Percentiles rank a stretch among this genome's conserved stretches.
phyloP scores from a whole-genome alignment of 1,140 invertebrate species.

The Bombyx mori region DNA sequence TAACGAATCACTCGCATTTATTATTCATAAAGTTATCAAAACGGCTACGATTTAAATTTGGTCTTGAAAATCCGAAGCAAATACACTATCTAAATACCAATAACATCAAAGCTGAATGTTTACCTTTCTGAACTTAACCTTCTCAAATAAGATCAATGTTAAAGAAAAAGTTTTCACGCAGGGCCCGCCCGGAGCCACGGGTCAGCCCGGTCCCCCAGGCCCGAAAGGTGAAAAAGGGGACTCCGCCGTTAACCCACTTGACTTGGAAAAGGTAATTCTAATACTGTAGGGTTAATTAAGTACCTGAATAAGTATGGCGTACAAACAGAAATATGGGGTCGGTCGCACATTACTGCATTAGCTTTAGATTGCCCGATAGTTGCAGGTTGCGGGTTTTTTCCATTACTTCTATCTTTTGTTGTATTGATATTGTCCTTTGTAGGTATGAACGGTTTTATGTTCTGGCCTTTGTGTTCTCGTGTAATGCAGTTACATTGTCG shows the following conservation, averaged over 20 bases:
- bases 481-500: too few relatives aligned
- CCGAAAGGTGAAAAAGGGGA: slow-evolving; percentile 85
- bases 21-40: too few relatives aligned
- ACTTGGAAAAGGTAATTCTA: slow-evolving; percentile 56
- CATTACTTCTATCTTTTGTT: slow-evolving; percentile 10
- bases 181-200: slow-evolving; percentile 80
- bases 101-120: too few relatives aligned
- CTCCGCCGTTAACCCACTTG: slow-evolving; percentile 46
- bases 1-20: too few relatives aligned
- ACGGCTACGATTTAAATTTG: too few relatives aligned
- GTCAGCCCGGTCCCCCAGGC: slow-evolving; percentile 73
- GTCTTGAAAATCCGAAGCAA: too few relatives aligned
- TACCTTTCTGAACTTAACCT: too few relatives aligned
- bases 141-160: too few relatives aligned
- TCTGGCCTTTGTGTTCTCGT: too few relatives aligned
- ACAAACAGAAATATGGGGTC: not conserved
- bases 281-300: slow-evolving; percentile 9
- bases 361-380: slow-evolving; percentile 1
- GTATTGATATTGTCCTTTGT: not conserved
- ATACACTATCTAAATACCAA: too few relatives aligned
- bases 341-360: not conserved
- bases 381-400: slow-evolving; percentile 1
- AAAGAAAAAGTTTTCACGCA: slow-evolving; percentile 10
- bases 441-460: too few relatives aligned
- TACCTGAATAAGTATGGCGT: slow-evolving; percentile 7